Evolutionary conservation across 2,888 invertebrate species (phyloP).

Genomic region (Stratiomys singularior): DNA sequence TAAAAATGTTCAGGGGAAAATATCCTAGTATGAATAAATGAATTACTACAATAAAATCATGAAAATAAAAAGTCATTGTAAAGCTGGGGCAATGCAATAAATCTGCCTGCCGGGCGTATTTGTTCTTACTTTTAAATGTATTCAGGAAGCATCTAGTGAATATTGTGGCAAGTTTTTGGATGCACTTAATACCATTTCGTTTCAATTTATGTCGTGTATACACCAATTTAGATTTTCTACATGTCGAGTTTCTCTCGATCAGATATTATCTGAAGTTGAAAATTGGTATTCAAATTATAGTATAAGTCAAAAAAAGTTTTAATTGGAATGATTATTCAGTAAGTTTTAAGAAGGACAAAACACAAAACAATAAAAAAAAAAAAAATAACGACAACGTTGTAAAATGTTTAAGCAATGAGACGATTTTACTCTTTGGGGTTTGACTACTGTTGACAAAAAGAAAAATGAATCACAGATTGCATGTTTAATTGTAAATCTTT

Average conservation of each 20-base stretch:
- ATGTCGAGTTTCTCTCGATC: no score
- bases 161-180: neutral
- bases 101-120: conserved; percentile 50
- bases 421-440: neutral
- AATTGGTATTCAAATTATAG: conserved; percentile 28
- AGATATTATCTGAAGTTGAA: no score
- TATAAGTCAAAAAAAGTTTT: neutral
- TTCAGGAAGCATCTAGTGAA: neutral
- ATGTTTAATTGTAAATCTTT: conserved; percentile 47
- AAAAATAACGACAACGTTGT: neutral
- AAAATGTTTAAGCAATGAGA: no score
- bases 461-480: conserved; percentile 8
- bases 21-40: conserved; percentile 57
- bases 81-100: conserved; percentile 57
- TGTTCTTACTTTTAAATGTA: conserved; percentile 30
- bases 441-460: neutral
- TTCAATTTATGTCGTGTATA: no score
- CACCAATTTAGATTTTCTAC: no score
- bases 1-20: conserved; percentile 3
- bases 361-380: neutral
- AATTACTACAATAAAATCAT: neutral
- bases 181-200: no score
- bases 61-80: conserved; percentile 34
- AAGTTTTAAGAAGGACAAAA: neutral
- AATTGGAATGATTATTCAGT: neutral